Evolutionary conservation across 92 coral and sea anemone species (phyloP).

Genomic region (Umimayanthus kanabou): DNA sequence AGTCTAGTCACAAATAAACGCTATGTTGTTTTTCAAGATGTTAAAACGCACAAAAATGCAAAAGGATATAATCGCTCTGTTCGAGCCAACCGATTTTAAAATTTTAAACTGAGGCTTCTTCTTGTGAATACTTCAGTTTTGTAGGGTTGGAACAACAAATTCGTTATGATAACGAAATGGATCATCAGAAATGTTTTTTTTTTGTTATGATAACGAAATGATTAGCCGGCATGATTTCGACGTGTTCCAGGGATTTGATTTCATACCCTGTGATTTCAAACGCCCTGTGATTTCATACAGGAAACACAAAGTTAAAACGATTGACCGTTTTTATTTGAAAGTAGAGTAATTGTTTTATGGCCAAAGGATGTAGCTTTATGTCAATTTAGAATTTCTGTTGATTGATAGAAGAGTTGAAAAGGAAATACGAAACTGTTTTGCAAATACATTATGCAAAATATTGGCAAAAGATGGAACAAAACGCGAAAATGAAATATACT

Average conservation of each 20-base stretch:
- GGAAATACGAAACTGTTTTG: background rate
- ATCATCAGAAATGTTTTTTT: no score
- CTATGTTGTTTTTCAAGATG: background rate
- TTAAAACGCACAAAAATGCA: background rate
- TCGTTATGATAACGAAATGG: no score
- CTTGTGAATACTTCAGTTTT: background rate
- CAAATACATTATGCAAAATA: background rate
- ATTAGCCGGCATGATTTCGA: background rate
- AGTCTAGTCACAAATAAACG: background rate
- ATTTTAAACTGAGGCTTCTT: no score
- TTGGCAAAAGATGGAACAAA: no score
- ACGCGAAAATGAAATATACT: no score
- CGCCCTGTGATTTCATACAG: background rate
- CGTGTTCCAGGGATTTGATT: background rate
- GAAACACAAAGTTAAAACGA: background rate
- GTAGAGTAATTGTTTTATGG: no score
- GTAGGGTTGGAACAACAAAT: background rate
- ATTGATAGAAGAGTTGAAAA: no score
- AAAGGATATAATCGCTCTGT: background rate
- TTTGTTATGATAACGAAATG: no score
- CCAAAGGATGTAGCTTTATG: background rate
- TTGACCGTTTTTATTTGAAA: no score
- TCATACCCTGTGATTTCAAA: background rate
- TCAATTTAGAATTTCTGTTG: background rate
- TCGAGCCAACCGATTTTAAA: no score